A percentile compares a stretch with the other conserved stretches of the same genome.
These are phyloP conservation scores for Trinorchestia longiramus DNA, from an alignment of 1,140 invertebrate genomes.

Conservation along the genomic window DNA sequence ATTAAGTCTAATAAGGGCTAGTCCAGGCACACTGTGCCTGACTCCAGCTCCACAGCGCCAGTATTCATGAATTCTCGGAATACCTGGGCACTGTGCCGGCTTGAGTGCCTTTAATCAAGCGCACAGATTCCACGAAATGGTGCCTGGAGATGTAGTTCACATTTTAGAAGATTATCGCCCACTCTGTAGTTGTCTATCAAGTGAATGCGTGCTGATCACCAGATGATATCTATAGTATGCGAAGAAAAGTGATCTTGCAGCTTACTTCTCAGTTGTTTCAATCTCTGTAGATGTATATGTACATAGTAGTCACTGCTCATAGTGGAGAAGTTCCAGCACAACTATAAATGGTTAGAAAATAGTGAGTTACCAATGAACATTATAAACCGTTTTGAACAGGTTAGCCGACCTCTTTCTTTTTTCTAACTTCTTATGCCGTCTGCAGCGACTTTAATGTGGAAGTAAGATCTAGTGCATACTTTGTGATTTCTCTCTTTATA, in stretches of 20 bases:
- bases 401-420: background rate
- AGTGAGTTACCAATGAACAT: background rate
- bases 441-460: background rate
- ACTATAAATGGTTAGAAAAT: background rate
- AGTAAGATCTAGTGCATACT: background rate
- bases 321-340: background rate
- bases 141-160: background rate
- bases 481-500: too few relatives aligned
- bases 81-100: background rate
- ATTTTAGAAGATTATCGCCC: background rate
- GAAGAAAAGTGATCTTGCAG: background rate
- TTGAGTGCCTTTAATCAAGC: background rate
- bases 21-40: background rate
- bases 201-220: background rate
- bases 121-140: background rate
- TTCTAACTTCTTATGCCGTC: background rate
- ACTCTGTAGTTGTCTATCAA: background rate
- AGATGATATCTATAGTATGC: background rate
- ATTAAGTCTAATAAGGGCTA: background rate
- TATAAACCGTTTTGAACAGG: background rate
- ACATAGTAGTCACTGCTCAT: background rate
- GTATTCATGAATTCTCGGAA: background rate
- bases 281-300: background rate
- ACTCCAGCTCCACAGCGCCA: background rate
- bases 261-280: background rate